phyloP scores from a whole-genome alignment of 92 coral and sea anemone species.

The Hydrozoanthus gracilis region DNA sequence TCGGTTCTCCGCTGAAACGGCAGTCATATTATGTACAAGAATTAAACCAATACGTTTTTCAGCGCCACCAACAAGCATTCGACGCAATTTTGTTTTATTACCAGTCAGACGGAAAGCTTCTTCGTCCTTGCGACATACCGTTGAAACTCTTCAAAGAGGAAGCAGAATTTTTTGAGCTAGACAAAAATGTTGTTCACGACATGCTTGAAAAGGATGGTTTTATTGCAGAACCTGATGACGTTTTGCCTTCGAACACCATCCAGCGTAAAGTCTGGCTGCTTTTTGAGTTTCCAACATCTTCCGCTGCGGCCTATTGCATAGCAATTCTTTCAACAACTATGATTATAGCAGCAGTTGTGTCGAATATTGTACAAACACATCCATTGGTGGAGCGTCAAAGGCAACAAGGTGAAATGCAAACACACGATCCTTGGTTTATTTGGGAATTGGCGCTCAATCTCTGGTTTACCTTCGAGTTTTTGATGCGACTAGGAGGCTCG shows the following conservation, averaged over 20 bases:
- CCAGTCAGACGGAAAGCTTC: conserved; percentile 15
- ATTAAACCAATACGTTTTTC: conserved; percentile 1
- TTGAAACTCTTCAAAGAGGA: conserved; percentile 32
- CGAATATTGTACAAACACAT: conserved; percentile 35
- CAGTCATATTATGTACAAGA: neutral
- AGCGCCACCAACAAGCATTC: conserved; percentile 3
- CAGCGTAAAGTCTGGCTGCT: conserved; percentile 51
- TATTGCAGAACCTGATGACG: conserved; percentile 32
- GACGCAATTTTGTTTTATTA: conserved; percentile 20
- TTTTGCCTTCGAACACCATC: conserved; percentile 42
- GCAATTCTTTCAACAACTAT: conserved; percentile 42
- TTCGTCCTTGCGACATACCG: neutral
- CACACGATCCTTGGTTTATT: conserved; percentile 36
- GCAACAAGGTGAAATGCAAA: neutral
- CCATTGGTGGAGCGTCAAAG: neutral
- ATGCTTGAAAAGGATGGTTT: conserved; percentile 20
- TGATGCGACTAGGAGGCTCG: conserved; percentile 43
- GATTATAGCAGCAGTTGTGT: conserved; percentile 40
- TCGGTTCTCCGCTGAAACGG: conserved; percentile 13
- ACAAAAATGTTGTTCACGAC: neutral
- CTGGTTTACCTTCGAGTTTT: conserved; percentile 48
- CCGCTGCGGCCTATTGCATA: conserved; percentile 43
- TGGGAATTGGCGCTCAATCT: neutral
- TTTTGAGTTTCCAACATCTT: conserved; percentile 56
- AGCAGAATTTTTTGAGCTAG: conserved; percentile 23